Base-by-base conservation (phyloP, 1,140 invertebrate genomes). In the Calosoma granatense region DNA sequence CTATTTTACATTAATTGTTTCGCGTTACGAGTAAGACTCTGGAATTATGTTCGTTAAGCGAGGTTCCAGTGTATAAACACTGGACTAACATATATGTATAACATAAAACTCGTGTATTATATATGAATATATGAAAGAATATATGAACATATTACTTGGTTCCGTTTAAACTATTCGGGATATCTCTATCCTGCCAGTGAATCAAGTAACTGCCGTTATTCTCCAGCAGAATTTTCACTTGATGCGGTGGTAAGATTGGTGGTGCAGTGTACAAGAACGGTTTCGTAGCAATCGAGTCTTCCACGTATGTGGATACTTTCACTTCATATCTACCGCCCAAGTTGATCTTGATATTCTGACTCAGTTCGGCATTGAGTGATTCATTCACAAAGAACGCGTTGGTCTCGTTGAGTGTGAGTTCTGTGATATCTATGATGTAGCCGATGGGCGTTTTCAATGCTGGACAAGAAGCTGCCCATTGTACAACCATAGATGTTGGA, bases 271-370 rank as follows among this genome's bases (percentile, higher is more conserved):
- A 82, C 1, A 70, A 60, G 1, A 79, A 70, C 22, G 73, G 68
- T 20, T 70, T 72, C 47, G 70, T 74, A 12, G 62, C 65, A 53
- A 70, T 76, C 1, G 78, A 75, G 58, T 70, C 70, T 9, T 63
- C 60, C 4, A 72, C 74, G 54, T 75, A 74, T 1, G 83, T 84
- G 3, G 74, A 62, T 2, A 87, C 70, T 17, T 74, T 78, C 14
- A 87, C 70, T 51, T 76, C 78, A 65, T 86, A 88, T 26, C 78
- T 66, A 0, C 78, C 85, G 17, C 87, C 85, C 23, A 78, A 73
- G 6, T 80, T 78, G 1, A 85, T 73, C 12, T 73, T 67, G 43
- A 85, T 77, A 0, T 69, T 72, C 57, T 83, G 79, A 26, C 68
- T 68, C 3, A 83, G 64, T n/a, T 60, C 59, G 15, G 26, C 39